Evolutionary conservation across 2,888 invertebrate genomes (phyloP), one percentile per base, ranked within the genome.

Genomic region (Agrochola lota): DNA sequence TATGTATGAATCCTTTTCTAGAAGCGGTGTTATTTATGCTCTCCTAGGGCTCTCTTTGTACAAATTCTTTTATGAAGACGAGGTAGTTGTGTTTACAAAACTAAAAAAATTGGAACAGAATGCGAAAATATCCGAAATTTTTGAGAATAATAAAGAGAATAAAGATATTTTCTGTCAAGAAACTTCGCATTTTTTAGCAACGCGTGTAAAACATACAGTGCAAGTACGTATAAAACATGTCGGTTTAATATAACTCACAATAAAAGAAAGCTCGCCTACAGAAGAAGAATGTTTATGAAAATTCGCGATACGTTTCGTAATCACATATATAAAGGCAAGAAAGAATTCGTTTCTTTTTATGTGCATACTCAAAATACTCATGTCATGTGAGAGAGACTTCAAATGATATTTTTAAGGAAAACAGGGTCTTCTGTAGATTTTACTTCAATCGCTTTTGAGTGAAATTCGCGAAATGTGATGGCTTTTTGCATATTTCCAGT

Each of bases 281-380:
- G 1, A 52, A 52, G 8, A 66, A 57, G 49, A 77, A 77, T 59
- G 49, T 64, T 1, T 8, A 64, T 64, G 76, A 77, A 76, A 66
- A 77, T 49, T 59, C 57, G 55, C 6, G 26, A 20, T 66, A 77
- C 77, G 40, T 77, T 77, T 30, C 59, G 49, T 66, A 60, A 66
- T 49, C 40, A 76, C 77, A 26, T 35, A 57, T 12, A 35, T 6
- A 26, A 0, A 49, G 64, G 49, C 57, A 59, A 23, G 46, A 64
- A 59, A 57, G 17, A 20, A 9, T 59, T 43, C 26, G n/a, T 72
- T 72, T 60, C 35, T 49, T 74, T 71, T 52, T 49, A 66, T 30
- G 40, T 49, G 64, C 9, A 59, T 77, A 40, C 23, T 40, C 49
- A 49, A 66, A 23, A 77, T 66, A 40, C 49, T 46, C 7, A 4